These are phyloP conservation scores for Trematocara marginatum DNA, from an alignment of 2,113 vertebrate species.

Conservation along the genomic window DNA sequence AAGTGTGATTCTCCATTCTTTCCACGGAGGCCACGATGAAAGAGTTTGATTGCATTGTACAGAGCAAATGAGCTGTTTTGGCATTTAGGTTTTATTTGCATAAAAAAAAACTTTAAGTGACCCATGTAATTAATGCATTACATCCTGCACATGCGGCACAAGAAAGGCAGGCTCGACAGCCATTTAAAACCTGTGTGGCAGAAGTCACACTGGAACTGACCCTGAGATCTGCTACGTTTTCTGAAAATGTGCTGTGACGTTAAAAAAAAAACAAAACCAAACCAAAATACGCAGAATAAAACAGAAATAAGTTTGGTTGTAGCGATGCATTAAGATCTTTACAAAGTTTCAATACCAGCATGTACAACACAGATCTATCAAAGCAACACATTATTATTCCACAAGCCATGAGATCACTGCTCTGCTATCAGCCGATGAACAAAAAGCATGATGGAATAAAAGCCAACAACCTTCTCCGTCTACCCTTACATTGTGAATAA, in stretches of 20 bases:
- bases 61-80: constrained; percentile 7
- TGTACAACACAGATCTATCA: not conserved
- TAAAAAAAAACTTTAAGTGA: not conserved
- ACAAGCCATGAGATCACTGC: not conserved
- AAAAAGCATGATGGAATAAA: not conserved
- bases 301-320: not conserved
- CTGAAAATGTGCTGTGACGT: not conserved
- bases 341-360: not conserved
- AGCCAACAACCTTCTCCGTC: not conserved
- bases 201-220: not conserved
- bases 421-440: not conserved
- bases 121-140: not conserved
- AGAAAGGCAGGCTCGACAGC: not conserved
- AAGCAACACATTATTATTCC: not conserved
- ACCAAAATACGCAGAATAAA: not conserved
- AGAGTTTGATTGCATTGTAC: not conserved
- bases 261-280: accelerated
- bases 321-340: not conserved
- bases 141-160: not conserved
- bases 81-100: constrained; percentile 8
- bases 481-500: not conserved
- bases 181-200: not conserved
- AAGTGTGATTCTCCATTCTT: constrained; percentile 1
- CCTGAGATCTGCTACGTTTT: not conserved
- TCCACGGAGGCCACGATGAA: constrained; percentile 14